These are phyloP conservation scores for Tetrao urogallus DNA, from an alignment of 2,113 vertebrate species.

Conservation along the genomic window DNA sequence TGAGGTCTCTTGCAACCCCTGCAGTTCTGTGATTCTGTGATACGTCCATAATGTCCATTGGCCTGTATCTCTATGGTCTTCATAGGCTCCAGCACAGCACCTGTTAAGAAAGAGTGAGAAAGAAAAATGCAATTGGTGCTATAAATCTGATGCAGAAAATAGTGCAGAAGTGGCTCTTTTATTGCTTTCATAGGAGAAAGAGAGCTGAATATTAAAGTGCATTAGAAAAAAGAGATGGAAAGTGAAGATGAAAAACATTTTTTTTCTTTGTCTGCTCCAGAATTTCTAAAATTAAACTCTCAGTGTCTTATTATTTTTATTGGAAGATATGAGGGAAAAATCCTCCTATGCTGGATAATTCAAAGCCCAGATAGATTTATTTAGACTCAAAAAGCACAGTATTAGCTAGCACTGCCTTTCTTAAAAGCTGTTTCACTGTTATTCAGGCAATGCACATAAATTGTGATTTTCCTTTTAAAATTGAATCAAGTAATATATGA, in stretches of 20 bases:
- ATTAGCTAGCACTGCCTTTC: background rate
- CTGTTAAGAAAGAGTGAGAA: background rate
- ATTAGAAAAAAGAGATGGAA: conserved; percentile 36
- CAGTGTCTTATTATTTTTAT: conserved; percentile 39
- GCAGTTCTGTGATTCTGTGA: too few relatives aligned
- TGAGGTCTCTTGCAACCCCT: too few relatives aligned
- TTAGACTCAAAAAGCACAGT: background rate
- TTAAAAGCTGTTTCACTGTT: background rate
- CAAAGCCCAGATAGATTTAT: conserved; percentile 39
- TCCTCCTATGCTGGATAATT: conserved; percentile 19
- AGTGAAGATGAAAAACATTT: conserved; percentile 22
- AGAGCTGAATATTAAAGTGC: conserved; percentile 42
- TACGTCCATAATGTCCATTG: background rate
- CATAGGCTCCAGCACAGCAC: background rate
- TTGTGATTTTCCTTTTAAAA: background rate
- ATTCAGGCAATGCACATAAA: background rate
- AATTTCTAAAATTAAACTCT: conserved; percentile 55
- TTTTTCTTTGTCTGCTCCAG: conserved; percentile 37
- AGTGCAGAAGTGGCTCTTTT: conserved; percentile 29
- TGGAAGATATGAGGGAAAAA: conserved; percentile 49
- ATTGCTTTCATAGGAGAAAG: conserved; percentile 26
- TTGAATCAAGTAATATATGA: background rate
- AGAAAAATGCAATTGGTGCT: background rate
- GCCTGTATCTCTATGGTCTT: background rate
- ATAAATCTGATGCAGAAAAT: conserved; percentile 28